Percentiles rank a stretch among this genome's conserved stretches.
phyloP scores from a whole-genome alignment of 2,797 vertebrate species.

The Urocyon cinereoargenteus region DNA sequence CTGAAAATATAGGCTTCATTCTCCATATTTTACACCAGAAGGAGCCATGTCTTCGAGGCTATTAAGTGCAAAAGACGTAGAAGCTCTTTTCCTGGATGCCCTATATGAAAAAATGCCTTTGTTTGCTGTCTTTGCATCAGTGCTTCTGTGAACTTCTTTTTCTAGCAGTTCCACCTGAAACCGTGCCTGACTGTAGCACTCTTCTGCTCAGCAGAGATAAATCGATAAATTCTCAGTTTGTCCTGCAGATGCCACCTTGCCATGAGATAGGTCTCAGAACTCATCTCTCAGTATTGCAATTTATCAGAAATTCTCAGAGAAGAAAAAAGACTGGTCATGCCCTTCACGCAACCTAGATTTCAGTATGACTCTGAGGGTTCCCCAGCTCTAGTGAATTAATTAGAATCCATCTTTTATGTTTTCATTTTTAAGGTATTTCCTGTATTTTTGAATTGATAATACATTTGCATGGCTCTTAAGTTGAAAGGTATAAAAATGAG shows the following conservation, averaged over 20 bases:
- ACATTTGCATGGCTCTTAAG: not conserved
- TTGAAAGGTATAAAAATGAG: not conserved
- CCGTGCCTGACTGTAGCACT: not conserved
- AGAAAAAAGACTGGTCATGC: not conserved
- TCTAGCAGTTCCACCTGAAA: not conserved
- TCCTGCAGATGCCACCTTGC: constrained; percentile 56
- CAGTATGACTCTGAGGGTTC: not conserved
- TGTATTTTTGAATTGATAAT: not conserved
- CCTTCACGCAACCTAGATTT: not conserved
- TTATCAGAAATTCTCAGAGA: not conserved
- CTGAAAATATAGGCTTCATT: not conserved
- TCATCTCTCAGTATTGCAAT: not conserved
- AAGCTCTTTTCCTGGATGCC: not conserved
- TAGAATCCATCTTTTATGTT: not conserved
- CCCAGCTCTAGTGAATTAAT: not conserved
- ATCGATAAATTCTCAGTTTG: not conserved
- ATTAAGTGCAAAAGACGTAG: not conserved
- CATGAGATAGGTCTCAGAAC: not conserved
- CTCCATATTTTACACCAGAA: not conserved
- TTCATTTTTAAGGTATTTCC: not conserved
- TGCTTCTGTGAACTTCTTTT: not conserved
- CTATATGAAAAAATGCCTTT: not conserved
- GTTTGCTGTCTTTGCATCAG: not conserved
- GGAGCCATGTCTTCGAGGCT: not conserved
- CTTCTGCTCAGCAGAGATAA: not conserved